Conservation (phyloP, 2,113 vertebrate species). For the Sander lucioperca region DNA sequence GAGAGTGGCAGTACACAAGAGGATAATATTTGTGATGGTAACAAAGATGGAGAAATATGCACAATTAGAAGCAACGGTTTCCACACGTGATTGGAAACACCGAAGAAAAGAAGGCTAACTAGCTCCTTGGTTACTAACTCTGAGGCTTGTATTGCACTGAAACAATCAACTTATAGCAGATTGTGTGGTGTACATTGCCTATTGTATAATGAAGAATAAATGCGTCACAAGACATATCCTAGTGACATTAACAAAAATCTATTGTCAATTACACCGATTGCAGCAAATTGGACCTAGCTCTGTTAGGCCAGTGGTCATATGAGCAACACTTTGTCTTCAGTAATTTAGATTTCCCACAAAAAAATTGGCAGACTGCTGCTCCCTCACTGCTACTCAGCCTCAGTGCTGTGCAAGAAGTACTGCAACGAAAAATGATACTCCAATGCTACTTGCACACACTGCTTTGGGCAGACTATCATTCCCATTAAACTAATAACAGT, state of each 20-base stretch:
- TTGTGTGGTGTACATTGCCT: background rate
- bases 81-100: background rate
- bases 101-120: background rate
- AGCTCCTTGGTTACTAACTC: background rate
- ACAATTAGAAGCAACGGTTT: background rate
- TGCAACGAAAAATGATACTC: conserved; percentile 58
- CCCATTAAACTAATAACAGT: conserved; percentile 77
- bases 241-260: conserved; percentile 8
- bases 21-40: conserved; percentile 11
- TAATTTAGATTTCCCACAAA: conserved; percentile 51
- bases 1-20: conserved; percentile 7
- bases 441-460: conserved; percentile 50
- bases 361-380: conserved; percentile 36
- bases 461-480: conserved; percentile 72
- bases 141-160: background rate
- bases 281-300: conserved; percentile 19
- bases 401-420: conserved; percentile 37
- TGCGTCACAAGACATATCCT: background rate
- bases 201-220: conserved; percentile 16
- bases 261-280: background rate
- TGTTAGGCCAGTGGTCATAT: conserved; percentile 30
- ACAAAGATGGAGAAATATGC: conserved; percentile 1
- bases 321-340: conserved; percentile 41
- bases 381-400: conserved; percentile 29
- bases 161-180: background rate